phyloP scores from a whole-genome alignment of 1,140 invertebrate species.

The Oryctes rhinoceros region DNA sequence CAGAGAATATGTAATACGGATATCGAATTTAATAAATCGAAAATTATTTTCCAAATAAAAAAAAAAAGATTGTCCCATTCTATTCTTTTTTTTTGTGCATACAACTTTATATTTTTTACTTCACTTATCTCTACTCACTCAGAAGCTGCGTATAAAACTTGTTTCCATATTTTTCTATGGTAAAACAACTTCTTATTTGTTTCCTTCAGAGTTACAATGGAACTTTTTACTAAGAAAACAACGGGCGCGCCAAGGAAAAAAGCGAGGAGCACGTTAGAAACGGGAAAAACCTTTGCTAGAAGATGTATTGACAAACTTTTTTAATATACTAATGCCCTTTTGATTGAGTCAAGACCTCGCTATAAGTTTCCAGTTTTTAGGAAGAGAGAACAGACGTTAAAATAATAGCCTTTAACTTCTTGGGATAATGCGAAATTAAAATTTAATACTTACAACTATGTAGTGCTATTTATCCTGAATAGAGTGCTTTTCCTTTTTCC shows the following conservation, averaged over 20 bases:
- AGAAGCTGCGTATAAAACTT: conserved; percentile 5
- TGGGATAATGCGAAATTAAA: not conserved
- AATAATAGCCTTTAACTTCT: not conserved
- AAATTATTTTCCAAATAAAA: not conserved
- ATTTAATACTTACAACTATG: not conserved
- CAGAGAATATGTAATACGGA: no score
- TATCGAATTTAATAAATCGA: no score
- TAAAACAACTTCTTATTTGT: conserved; percentile 14
- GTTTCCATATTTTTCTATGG: conserved; percentile 24
- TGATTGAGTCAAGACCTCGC: conserved; percentile 4
- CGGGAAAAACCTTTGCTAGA: not conserved
- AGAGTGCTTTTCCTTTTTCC: not conserved
- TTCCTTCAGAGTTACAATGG: conserved; percentile 13
- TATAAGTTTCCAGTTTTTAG: not conserved
- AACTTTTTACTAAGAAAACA: conserved; percentile 5
- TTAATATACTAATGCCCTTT: conserved; percentile 22
- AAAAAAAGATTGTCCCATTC: not conserved
- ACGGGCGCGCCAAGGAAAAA: not conserved
- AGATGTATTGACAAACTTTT: conserved; percentile 33
- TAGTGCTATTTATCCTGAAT: not conserved
- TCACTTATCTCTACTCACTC: not conserved
- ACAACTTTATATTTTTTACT: not conserved
- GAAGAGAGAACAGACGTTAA: not conserved
- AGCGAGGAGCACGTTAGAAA: not conserved
- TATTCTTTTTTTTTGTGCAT: not conserved